A percentile compares a stretch with the other conserved stretches of the same genome.
phyloP scores from a whole-genome alignment of 1,140 invertebrate species.

The Idris sp. region DNA sequence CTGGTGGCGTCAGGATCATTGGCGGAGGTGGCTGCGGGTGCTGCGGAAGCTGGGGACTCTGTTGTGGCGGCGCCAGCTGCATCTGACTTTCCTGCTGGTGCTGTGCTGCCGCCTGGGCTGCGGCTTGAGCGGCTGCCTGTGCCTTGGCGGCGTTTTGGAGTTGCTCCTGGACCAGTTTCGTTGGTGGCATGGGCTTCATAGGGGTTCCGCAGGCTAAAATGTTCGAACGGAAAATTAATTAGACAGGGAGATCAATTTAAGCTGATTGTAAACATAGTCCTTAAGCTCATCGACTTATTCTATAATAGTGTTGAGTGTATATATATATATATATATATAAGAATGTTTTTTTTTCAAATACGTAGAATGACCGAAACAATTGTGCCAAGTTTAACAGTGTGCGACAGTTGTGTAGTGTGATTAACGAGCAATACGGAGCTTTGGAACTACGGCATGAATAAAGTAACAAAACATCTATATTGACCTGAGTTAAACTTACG shows the following conservation, averaged over 20 bases:
- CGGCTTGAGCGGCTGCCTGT: slow-evolving; percentile 74
- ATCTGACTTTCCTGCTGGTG: slow-evolving; percentile 76
- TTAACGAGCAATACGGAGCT: slow-evolving; percentile 64
- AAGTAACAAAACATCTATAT: slow-evolving; percentile 79
- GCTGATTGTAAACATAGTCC: slow-evolving; percentile 63
- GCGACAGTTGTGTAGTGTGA: slow-evolving; percentile 37
- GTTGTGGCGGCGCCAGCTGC: slow-evolving; percentile 75
- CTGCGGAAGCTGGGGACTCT: slow-evolving; percentile 70
- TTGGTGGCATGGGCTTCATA: slow-evolving; percentile 87
- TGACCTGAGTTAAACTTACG: slow-evolving; percentile 82
- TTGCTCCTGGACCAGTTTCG: slow-evolving; percentile 85
- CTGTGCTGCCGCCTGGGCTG: slow-evolving; percentile 73
- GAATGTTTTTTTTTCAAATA: too few species aligned
- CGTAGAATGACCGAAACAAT: too few species aligned
- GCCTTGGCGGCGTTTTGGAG: slow-evolving; percentile 78
- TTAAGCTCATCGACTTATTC: slow-evolving; percentile 70
- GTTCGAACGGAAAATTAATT: slow-evolving; percentile 18
- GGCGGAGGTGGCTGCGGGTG: slow-evolving; percentile 72
- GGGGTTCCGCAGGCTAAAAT: slow-evolving; percentile 83
- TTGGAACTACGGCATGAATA: slow-evolving; percentile 70
- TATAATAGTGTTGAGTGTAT: too few species aligned
- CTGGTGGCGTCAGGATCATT: slow-evolving; percentile 74
- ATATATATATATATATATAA: too few species aligned
- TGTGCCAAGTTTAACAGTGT: too few species aligned
- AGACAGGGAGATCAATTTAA: slow-evolving; percentile 14